Conservation (phyloP, 2,797 vertebrate species). For the Falco berigora region DNA sequence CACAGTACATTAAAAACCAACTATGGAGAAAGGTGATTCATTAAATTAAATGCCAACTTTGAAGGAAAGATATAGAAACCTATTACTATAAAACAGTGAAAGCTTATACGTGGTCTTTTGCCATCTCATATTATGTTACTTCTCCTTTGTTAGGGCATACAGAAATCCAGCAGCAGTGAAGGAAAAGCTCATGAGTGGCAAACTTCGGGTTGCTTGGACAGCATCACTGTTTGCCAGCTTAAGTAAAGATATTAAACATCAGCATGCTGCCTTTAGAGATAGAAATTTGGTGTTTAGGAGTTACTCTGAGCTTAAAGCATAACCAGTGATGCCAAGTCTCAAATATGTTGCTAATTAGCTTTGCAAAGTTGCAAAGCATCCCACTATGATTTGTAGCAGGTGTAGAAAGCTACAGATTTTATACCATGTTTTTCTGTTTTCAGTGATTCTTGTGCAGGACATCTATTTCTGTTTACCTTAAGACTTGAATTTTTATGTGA, state of each 20-base stretch:
- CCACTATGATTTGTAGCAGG: neutral
- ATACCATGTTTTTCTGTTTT: neutral
- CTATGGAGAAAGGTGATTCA: neutral
- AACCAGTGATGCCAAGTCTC: neutral
- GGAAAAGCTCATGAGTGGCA: neutral
- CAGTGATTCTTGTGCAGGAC: neutral
- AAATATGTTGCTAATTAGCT: neutral
- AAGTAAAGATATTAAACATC: neutral
- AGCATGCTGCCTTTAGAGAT: neutral
- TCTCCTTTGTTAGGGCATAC: neutral
- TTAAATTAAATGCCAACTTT: neutral
- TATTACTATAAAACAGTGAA: neutral
- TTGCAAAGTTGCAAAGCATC: neutral
- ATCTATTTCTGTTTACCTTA: neutral
- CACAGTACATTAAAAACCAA: neutral
- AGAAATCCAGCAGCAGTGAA: neutral
- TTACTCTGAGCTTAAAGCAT: neutral
- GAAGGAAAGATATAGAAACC: neutral
- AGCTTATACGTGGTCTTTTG: neutral
- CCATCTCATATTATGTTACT: neutral
- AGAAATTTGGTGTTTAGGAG: neutral
- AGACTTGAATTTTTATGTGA: neutral
- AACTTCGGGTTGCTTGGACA: neutral
- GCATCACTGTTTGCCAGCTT: neutral
- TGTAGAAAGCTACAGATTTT: neutral